These are phyloP conservation scores for Hyppa rectilinea DNA, from an alignment of 2,888 invertebrate species.

Conservation along the genomic window DNA sequence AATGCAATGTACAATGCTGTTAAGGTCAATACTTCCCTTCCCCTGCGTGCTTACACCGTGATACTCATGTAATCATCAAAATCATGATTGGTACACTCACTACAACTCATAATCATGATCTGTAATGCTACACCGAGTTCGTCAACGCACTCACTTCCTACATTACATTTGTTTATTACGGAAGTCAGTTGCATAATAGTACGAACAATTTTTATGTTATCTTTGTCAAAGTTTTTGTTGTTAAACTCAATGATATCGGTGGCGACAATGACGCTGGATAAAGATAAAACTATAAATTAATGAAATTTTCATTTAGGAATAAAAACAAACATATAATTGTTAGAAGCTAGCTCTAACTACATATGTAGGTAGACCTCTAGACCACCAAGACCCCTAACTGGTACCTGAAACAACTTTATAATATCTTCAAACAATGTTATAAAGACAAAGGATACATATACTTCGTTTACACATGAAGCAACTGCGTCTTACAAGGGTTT, in stretches of 20 bases:
- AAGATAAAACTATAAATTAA: slow-evolving; percentile 13
- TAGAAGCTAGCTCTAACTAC: no score
- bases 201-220: slow-evolving; percentile 31
- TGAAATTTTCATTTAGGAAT: not conserved
- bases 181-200: slow-evolving; percentile 51
- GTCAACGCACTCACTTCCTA: slow-evolving; percentile 50
- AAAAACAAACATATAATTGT: no score
- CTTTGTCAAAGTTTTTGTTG: slow-evolving; percentile 21
- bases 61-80: slow-evolving; percentile 19
- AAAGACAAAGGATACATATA: no score
- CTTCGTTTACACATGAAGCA: no score
- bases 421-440: no score
- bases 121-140: slow-evolving; percentile 41
- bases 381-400: no score
- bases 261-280: slow-evolving; percentile 17
- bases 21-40: no score
- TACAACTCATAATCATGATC: slow-evolving; percentile 42
- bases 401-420: no score
- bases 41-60: not conserved
- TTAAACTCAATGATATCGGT: slow-evolving; percentile 26
- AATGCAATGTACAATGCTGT: no score
- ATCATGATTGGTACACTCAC: slow-evolving; percentile 22
- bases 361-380: no score
- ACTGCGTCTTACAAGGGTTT: no score
- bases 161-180: slow-evolving; percentile 51